Percentiles rank a stretch among this genome's conserved stretches.
Conservation (phyloP, 35 echinoderm and acorn worm species). For the Heliocidaris erythrogramma region DNA sequence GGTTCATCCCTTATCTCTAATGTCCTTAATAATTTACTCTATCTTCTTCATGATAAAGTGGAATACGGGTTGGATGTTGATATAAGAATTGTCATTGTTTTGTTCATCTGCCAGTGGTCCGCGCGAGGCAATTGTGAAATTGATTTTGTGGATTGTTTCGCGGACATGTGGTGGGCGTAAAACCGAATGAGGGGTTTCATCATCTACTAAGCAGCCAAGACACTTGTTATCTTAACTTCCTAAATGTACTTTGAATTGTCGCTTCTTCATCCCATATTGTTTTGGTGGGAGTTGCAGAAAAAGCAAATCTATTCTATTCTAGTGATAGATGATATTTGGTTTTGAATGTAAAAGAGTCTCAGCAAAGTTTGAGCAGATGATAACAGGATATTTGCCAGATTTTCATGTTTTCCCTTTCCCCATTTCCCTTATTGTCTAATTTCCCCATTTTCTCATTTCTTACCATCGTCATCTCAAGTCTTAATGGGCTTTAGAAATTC, state of each 20-base stretch:
- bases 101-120: not conserved
- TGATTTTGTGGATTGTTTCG: not conserved
- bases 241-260: constrained; percentile 12
- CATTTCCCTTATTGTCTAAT: not conserved
- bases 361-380: not conserved
- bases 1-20: not conserved
- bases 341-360: too few relatives aligned
- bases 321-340: not conserved
- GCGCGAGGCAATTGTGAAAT: not conserved
- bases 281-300: not conserved
- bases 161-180: not conserved
- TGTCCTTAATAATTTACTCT: not conserved
- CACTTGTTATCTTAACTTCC: not conserved
- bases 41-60: not conserved
- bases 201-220: not conserved
- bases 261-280: not conserved
- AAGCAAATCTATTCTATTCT: not conserved
- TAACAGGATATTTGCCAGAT: not conserved
- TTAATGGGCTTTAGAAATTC: too few relatives aligned
- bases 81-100: not conserved
- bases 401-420: not conserved
- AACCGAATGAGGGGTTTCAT: not conserved
- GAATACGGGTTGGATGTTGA: not conserved
- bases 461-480: not conserved
- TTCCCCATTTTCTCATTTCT: not conserved